phyloP scores from a whole-genome alignment of 1,140 invertebrate genomes.

The Sitobion miscanthi region DNA sequence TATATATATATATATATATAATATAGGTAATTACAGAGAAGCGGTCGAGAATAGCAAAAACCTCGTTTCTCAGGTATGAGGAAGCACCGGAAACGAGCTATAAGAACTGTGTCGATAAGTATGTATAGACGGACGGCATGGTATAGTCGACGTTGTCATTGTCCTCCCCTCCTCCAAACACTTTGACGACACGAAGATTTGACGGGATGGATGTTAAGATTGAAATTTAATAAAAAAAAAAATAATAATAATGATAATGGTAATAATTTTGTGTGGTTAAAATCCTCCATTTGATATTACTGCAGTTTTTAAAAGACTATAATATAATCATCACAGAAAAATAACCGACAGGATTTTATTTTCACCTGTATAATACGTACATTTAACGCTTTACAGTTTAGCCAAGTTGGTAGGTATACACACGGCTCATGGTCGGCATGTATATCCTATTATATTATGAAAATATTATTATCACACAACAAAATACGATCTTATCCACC shows the following conservation, averaged over 20 bases:
- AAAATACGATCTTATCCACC: neutral
- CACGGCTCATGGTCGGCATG: too few species aligned
- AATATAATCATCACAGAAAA: too few species aligned
- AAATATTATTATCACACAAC: neutral
- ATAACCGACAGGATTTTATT: neutral
- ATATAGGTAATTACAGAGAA: neutral
- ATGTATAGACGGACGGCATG: too few species aligned
- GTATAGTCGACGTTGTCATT: too few species aligned
- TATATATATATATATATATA: neutral
- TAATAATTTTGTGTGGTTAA: neutral
- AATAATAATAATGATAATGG: neutral
- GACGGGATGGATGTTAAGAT: neutral
- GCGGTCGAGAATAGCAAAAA: neutral
- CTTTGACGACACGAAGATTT: neutral
- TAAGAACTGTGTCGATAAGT: neutral
- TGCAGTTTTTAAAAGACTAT: neutral
- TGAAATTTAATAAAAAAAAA: neutral
- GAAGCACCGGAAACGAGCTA: neutral
- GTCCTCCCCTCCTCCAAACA: too few species aligned
- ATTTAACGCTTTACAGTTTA: too few species aligned
- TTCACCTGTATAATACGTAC: too few species aligned
- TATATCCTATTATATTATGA: neutral
- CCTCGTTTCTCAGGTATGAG: too few species aligned
- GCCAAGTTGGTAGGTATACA: too few species aligned
- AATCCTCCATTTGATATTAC: neutral